These are phyloP conservation scores for Tragopan temminckii DNA, from an alignment of 2,797 vertebrate species.

Conservation along the genomic window DNA sequence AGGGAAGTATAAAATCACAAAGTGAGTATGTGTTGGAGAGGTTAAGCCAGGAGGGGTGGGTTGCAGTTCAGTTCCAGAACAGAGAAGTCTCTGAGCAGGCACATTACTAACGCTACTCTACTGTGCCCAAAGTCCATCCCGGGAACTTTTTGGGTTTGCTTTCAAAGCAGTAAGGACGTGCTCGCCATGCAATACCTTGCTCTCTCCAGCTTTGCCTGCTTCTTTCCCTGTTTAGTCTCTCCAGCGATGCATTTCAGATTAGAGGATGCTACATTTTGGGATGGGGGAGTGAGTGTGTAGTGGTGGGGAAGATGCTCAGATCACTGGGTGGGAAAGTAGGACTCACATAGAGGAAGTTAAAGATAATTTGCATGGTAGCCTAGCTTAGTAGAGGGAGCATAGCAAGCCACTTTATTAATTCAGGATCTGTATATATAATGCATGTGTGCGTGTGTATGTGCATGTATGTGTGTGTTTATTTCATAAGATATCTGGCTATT, in stretches of 20 bases:
- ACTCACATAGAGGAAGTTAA: constrained; percentile 75
- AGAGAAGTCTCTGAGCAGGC: not conserved
- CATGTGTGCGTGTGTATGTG: not conserved
- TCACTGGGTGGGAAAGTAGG: constrained; percentile 70
- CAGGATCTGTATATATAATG: not conserved
- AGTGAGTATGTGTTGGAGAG: not conserved
- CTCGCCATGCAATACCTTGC: constrained; percentile 26
- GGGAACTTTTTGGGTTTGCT: constrained; percentile 75
- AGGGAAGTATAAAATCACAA: not conserved
- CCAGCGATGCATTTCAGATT: constrained; percentile 70
- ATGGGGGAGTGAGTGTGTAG: constrained; percentile 42
- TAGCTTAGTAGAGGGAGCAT: not conserved
- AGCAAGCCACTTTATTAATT: not conserved
- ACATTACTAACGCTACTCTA: constrained; percentile 21
- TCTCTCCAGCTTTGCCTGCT: constrained; percentile 31
- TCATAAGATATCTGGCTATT: not conserved
- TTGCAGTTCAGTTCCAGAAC: constrained; percentile 25
- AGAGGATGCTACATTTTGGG: constrained; percentile 36
- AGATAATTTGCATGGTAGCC: constrained; percentile 62
- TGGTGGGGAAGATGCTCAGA: constrained; percentile 64
- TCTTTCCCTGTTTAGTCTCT: constrained; percentile 70
- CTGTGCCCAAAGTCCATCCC: constrained; percentile 19
- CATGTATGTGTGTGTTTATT: not conserved
- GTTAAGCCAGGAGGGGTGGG: not conserved
- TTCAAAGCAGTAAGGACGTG: constrained; percentile 52